Base-by-base conservation (phyloP, 2,888 invertebrate species). In the Hydraecia micacea region DNA sequence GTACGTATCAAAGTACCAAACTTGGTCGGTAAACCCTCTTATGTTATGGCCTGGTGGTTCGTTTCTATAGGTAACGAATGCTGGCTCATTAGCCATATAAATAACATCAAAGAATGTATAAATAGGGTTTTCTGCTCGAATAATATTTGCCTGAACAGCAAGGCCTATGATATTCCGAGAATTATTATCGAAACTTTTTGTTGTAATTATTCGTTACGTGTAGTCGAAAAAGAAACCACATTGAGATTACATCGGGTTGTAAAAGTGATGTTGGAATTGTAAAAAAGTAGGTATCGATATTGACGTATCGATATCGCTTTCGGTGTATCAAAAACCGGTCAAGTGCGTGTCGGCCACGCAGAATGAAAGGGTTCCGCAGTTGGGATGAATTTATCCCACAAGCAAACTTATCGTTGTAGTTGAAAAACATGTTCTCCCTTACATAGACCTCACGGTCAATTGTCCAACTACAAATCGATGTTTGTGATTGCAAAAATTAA, bases 121-220 rank as follows among this genome's bases (percentile, higher is more conserved):
- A 49, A 67, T n/a, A 32, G 32, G 58, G 18, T 74, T 67, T 73
- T 25, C 42, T 65, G 58, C n/a, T 58, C 15, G 15, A 62, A 66
- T 60, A 58, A 52, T 36, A 69, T 66, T 77, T 73, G 32, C 39
- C 73, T 73, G 69, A 21, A 52, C n/a, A 63, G 11, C 9, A 32
- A 71, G 15, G 46, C n/a, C 18, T 76, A 55, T 25, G 25, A n/a
- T 55, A 32, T 66, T 73, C 36, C 6, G 32, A 70, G 65, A 77
- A 74, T 71, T 52, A 58, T 36, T 49, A 42, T 46, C 21, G 9
- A 77, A 25, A n/a, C 15, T 65, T 83, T 55, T 67, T 69, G 11
- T 55, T 66, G 71, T 68, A 58, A 77, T 80, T 80, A 84, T 84
- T 77, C 28, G 28, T 80, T 49, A 71, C 52, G n/a, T 72, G 76